Percentiles rank a stretch among this genome's conserved stretches.
Evolutionary conservation across 2,113 vertebrate genomes (phyloP).

Genomic region (Salvelinus sp.): DNA sequence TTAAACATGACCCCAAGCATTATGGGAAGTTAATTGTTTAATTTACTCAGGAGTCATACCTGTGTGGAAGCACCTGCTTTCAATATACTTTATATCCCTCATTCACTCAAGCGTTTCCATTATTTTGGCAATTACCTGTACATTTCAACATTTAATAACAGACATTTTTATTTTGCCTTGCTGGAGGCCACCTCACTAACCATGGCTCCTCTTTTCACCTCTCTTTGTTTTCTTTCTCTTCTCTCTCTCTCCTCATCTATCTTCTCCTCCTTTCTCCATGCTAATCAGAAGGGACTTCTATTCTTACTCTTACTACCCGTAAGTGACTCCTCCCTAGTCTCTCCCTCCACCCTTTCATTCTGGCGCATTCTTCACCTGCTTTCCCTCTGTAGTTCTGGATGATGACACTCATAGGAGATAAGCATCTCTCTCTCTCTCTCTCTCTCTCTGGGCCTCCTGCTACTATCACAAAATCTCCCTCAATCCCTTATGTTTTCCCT

Average conservation of each 20-base stretch:
- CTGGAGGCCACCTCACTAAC: slow-evolving; percentile 41
- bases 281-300: slow-evolving; percentile 93
- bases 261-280: slow-evolving; percentile 66
- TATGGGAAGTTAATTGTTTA: too few relatives aligned
- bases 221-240: slow-evolving; percentile 8
- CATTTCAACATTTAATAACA: slow-evolving; percentile 39
- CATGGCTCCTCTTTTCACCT: slow-evolving; percentile 50
- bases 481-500: too few relatives aligned
- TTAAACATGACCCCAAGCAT: too few relatives aligned
- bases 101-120: too few relatives aligned
- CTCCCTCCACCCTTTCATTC: too few relatives aligned
- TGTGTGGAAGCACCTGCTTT: too few relatives aligned
- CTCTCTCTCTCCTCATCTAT: slow-evolving; percentile 27
- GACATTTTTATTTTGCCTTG: slow-evolving; percentile 55
- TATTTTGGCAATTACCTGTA: neutral
- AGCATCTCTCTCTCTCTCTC: too few relatives aligned
- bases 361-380: too few relatives aligned
- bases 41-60: too few relatives aligned
- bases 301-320: slow-evolving; percentile 79
- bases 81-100: too few relatives aligned
- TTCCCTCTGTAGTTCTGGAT: slow-evolving; percentile 41
- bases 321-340: too few relatives aligned
- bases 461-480: slow-evolving; percentile 34
- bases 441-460: neutral
- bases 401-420: slow-evolving; percentile 22